A percentile compares a stretch with the other conserved stretches of the same genome.
Evolutionary conservation across 2,797 vertebrate genomes (phyloP).

Genomic region (Acanthiza pusilla): DNA sequence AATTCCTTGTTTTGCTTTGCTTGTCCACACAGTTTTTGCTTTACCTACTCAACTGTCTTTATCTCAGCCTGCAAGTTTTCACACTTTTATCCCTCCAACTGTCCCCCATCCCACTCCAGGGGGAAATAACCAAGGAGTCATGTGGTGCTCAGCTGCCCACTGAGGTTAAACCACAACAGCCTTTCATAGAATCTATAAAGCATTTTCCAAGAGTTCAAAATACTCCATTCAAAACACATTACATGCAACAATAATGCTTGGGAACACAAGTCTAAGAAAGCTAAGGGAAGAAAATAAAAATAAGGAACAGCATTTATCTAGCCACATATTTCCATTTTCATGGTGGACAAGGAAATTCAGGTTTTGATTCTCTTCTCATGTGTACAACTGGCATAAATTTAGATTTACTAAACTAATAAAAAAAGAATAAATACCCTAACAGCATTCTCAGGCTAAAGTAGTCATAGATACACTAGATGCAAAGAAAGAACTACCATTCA

Average conservation of each 20-base stretch:
- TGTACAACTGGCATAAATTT: neutral
- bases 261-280: neutral
- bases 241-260: neutral
- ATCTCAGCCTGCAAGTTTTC: neutral
- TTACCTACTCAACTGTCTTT: neutral
- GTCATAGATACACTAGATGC: neutral
- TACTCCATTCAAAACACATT: neutral
- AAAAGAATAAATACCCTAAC: neutral
- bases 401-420: neutral
- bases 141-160: neutral
- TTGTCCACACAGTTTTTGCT: neutral
- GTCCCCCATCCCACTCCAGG: neutral
- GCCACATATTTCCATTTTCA: neutral
- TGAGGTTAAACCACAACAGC: neutral
- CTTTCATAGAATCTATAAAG: neutral
- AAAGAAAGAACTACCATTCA: neutral
- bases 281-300: neutral
- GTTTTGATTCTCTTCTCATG: neutral
- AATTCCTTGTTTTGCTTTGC: neutral
- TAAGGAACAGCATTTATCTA: neutral
- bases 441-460: neutral
- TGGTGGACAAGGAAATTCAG: neutral
- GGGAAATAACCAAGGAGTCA: neutral
- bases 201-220: neutral
- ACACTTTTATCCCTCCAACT: neutral